Evolutionary conservation across 2,113 vertebrate genomes (phyloP), one percentile per base, ranked within the genome.

Genomic region (Passer domesticus): DNA sequence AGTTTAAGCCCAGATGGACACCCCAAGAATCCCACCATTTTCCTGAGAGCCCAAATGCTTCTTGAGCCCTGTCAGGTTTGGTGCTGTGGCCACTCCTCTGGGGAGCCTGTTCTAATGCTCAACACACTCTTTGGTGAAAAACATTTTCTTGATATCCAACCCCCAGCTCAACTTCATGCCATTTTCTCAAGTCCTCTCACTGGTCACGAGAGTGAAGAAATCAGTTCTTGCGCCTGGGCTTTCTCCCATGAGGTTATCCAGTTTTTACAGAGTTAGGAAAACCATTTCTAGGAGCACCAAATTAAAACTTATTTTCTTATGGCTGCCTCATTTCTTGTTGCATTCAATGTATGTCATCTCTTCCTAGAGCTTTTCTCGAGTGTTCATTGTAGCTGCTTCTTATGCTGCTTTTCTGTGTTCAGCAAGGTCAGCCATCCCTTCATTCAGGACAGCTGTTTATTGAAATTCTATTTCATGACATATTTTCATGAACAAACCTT

Each of bases 201-300:
- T 28, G 27, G 18, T 60, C 63, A n/a, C 0, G 0, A 37, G 18
- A 69, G 10, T 28, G 55, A 37, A 53, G 39, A 46, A 18, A 39
- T 23, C 28, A 28, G 15, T 23, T 8, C 15, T 39, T 16, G 6
- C 0, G 0, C 37, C 33, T 77, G 1, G 0, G 22, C 22, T 77
- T 33, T 87, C 23, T 27, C 7, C 12, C 17, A 60, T 6, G 21
- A 33, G 27, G 9, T 68, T 89, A 67, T 50, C 22, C 15, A 44
- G 1, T 11, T 82, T 87, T 49, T 64, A 43, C 47, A 21, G 28
- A 63, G 13, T 31, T 55, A 53, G 11, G 31, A 69, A 41, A 77
- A 90, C 37, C 2, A 58, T 30, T 55, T 80, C 21, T 55, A 31
- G 8, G 2, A 77, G 8, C 11, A 63, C 3, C 6, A 82, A 93